phyloP scores from a whole-genome alignment of 64 coral and sea anemone genomes.

The Acropora yongei region DNA sequence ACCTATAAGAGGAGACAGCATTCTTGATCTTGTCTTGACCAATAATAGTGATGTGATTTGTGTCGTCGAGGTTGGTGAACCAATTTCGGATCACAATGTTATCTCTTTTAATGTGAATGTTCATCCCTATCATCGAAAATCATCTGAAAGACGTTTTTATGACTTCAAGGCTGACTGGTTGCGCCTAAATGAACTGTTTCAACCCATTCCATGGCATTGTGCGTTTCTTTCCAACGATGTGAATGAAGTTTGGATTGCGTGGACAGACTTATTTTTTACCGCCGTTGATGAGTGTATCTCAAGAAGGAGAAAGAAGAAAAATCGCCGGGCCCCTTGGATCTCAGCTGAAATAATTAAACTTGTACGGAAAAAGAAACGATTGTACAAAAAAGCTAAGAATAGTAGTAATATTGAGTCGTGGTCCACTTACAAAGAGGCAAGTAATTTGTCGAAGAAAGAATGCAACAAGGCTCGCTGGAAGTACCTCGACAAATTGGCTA shows the following conservation, averaged over 20 bases:
- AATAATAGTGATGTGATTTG: neutral
- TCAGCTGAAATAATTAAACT: neutral
- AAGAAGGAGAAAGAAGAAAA: neutral
- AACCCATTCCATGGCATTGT: neutral
- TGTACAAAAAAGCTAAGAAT: conserved; percentile 12
- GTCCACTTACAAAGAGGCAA: conserved; percentile 23
- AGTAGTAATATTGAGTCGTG: conserved; percentile 23
- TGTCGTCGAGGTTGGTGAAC: neutral
- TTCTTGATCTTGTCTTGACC: neutral
- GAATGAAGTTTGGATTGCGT: neutral
- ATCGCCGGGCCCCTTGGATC: neutral
- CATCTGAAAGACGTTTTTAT: neutral
- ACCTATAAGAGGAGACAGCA: neutral
- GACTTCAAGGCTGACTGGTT: neutral
- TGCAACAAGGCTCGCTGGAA: conserved; percentile 53
- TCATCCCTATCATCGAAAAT: neutral
- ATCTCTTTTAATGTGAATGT: neutral
- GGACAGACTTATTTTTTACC: neutral
- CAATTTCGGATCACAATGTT: neutral
- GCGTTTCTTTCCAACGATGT: neutral
- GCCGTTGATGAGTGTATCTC: neutral
- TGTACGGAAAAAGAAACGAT: neutral
- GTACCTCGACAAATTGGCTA: conserved; percentile 45
- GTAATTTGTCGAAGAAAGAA: conserved; percentile 40
- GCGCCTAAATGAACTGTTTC: neutral